Evolutionary conservation across 2,797 vertebrate species (phyloP).

Genomic region (Pseudopleuronectes americanus): DNA sequence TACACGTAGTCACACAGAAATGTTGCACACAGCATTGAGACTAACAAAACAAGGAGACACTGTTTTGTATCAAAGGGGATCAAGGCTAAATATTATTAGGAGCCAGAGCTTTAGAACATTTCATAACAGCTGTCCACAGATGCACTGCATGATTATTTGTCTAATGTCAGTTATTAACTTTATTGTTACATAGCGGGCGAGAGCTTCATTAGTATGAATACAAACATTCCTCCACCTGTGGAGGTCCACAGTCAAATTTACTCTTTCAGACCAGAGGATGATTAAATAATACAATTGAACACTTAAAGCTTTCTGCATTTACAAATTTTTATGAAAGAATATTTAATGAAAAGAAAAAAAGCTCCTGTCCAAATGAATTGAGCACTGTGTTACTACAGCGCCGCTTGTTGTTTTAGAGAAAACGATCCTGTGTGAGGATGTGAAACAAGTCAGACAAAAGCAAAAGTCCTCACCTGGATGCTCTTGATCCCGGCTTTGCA

Average conservation of each 20-base stretch:
- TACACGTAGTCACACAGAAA: no score
- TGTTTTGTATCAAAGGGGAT: neutral
- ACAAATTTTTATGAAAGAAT: slow-evolving; percentile 1
- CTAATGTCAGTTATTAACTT: neutral
- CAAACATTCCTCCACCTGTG: neutral
- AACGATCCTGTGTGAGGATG: neutral
- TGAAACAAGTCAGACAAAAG: slow-evolving; percentile 8
- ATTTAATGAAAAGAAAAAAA: neutral
- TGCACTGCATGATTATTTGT: neutral
- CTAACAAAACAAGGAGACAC: neutral
- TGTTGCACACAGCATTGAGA: neutral
- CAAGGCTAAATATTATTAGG: neutral
- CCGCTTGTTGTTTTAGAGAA: neutral
- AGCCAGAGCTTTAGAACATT: neutral
- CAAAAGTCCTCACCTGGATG: slow-evolving; percentile 88
- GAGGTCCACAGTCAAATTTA: neutral
- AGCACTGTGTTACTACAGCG: neutral
- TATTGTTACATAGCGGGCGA: neutral
- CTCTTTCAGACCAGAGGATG: neutral
- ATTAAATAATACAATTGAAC: neutral
- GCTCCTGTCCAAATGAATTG: slow-evolving; percentile 3
- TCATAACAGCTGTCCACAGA: neutral
- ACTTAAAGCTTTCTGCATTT: slow-evolving; percentile 1
- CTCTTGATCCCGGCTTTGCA: slow-evolving; percentile 98
- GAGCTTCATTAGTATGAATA: slow-evolving; percentile 5